Conservation (phyloP, 2,888 invertebrate species). For the Monochamus alternatus region DNA sequence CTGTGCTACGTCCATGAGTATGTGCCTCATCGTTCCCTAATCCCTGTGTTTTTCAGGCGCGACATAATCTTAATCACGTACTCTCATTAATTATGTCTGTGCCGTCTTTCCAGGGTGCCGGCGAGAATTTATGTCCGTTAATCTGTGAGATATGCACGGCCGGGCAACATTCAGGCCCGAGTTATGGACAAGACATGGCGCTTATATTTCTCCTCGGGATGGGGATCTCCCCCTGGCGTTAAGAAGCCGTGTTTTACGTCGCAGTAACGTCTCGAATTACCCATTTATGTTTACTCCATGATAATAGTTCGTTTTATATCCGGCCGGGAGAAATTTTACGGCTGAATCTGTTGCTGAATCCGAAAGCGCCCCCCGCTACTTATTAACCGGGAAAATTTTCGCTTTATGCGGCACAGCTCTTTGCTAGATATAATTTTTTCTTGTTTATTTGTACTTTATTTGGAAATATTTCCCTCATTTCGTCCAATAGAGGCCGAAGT, state of each 20-base stretch:
- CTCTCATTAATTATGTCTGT: slow-evolving; percentile 68
- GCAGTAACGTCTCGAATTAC: slow-evolving; percentile 48
- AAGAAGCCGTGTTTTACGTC: slow-evolving; percentile 50
- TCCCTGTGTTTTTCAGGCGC: slow-evolving; percentile 54
- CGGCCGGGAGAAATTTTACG: slow-evolving; percentile 12
- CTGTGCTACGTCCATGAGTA: slow-evolving; percentile 30
- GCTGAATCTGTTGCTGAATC: slow-evolving; percentile 10
- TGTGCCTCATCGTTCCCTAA: slow-evolving; percentile 38
- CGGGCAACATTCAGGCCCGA: slow-evolving; percentile 54
- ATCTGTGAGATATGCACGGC: slow-evolving; percentile 64
- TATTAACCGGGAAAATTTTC: background rate
- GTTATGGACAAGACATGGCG: slow-evolving; percentile 63
- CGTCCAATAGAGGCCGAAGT: too few relatives aligned
- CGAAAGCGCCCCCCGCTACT: background rate
- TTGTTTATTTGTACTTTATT: too few relatives aligned
- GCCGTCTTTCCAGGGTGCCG: slow-evolving; percentile 58
- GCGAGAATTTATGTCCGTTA: slow-evolving; percentile 67
- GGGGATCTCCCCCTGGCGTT: slow-evolving; percentile 52
- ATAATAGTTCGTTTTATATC: slow-evolving; percentile 15
- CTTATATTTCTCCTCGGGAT: slow-evolving; percentile 56
- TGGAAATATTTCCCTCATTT: too few relatives aligned
- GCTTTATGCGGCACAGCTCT: background rate
- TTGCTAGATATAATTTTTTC: too few relatives aligned
- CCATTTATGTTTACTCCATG: slow-evolving; percentile 34
- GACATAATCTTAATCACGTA: slow-evolving; percentile 69